A percentile compares a stretch with the other conserved stretches of the same genome.
Evolutionary conservation across 2,888 invertebrate species (phyloP).

Genomic region (Aphelenchoides bicaudatus): DNA sequence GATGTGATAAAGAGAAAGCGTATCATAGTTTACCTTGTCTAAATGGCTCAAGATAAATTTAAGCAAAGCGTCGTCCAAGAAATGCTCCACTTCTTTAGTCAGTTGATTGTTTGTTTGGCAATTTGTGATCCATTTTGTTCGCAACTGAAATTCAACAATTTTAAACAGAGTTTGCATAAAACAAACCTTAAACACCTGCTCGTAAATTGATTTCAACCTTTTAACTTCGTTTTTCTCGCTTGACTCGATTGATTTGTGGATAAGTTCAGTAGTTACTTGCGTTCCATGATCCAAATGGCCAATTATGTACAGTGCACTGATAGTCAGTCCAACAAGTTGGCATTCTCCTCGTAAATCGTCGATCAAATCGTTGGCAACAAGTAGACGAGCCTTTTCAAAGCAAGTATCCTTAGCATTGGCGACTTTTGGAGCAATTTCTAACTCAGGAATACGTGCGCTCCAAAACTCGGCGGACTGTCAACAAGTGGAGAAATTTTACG

Average conservation of each 20-base stretch:
- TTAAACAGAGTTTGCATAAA: conserved; percentile 4
- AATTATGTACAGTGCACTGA: conserved; percentile 16
- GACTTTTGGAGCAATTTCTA: conserved; percentile 17
- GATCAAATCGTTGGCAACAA: conserved; percentile 21
- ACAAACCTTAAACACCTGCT: conserved; percentile 18
- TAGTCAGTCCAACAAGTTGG: conserved; percentile 19
- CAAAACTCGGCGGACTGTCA: conserved; percentile 24
- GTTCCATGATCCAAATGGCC: conserved; percentile 19
- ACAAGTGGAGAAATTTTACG: conserved; percentile 15
- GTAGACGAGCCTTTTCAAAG: conserved; percentile 13
- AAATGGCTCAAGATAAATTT: conserved; percentile 44
- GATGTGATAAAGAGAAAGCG: neutral
- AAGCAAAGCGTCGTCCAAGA: conserved; percentile 50
- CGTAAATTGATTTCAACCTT: conserved; percentile 11
- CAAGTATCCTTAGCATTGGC: conserved; percentile 20
- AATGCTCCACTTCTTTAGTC: conserved; percentile 30
- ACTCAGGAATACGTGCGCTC: conserved; percentile 17
- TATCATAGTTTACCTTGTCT: conserved; percentile 28
- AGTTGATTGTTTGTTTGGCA: conserved; percentile 15
- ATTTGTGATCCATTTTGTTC: conserved; percentile 14
- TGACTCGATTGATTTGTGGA: conserved; percentile 10
- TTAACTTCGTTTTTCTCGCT: neutral
- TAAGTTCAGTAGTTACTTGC: conserved; percentile 14
- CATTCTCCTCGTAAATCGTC: conserved; percentile 25
- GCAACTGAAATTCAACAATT: conserved; percentile 18